phyloP scores from a whole-genome alignment of 2,797 vertebrate genomes.

The Dicrostonyx torquatus region DNA sequence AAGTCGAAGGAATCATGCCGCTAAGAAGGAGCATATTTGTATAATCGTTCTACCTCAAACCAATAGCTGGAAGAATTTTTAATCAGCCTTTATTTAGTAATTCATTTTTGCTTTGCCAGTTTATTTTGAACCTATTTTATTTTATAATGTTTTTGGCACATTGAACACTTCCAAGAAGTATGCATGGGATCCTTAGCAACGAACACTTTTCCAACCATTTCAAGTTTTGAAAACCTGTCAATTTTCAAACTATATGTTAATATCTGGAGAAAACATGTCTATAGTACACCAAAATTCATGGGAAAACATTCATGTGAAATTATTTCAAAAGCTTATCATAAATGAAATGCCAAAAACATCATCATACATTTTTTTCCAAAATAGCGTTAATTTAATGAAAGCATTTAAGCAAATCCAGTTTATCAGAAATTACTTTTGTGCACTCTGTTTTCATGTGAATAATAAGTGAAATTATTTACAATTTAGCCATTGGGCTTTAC shows the following conservation, averaged over 20 bases:
- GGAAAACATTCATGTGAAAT: slow-evolving; percentile 35
- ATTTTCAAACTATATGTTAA: not conserved
- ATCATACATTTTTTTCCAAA: not conserved
- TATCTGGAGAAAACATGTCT: not conserved
- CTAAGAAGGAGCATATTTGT: not conserved
- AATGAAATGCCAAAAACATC: not conserved
- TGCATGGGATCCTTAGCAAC: not conserved
- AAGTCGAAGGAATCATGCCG: not conserved
- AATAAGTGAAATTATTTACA: not conserved
- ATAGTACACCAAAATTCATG: not conserved
- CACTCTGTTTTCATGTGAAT: not conserved
- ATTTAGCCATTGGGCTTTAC: not conserved
- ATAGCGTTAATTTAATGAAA: slow-evolving; percentile 8
- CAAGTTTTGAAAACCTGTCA: not conserved
- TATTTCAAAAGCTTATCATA: slow-evolving; percentile 27
- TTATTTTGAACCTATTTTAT: slow-evolving; percentile 21
- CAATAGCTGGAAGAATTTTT: not conserved
- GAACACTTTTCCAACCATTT: not conserved
- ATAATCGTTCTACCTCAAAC: not conserved
- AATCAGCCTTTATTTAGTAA: not conserved
- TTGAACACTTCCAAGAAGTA: not conserved
- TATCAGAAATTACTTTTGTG: not conserved
- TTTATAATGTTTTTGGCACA: not conserved
- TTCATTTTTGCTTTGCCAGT: not conserved
- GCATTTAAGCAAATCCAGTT: slow-evolving; percentile 19